phyloP scores from a whole-genome alignment of 2,113 vertebrate species.

The Tychaedon coryphoeus region DNA sequence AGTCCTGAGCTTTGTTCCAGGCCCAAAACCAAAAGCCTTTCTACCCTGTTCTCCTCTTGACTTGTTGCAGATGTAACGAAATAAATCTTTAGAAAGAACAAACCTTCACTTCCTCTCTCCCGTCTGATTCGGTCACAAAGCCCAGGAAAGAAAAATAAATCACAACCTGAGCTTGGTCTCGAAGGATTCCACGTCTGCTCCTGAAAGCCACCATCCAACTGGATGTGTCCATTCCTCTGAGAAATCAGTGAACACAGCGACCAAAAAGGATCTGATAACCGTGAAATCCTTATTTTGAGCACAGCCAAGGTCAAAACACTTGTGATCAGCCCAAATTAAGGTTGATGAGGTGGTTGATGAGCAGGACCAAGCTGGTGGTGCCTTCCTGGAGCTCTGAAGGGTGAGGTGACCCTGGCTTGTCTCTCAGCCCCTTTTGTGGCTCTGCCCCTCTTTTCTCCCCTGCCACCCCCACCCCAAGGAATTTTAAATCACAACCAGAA shows the following conservation, averaged over 20 bases:
- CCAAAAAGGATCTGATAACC: not conserved
- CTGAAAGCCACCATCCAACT: not conserved
- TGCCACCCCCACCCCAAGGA: not conserved
- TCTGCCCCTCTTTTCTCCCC: not conserved
- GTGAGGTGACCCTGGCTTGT: fast-evolving
- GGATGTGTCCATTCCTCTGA: not conserved
- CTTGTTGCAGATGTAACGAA: slow-evolving; percentile 61
- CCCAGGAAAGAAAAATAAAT: slow-evolving; percentile 70
- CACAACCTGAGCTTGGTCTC: not conserved
- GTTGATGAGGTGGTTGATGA: not conserved
- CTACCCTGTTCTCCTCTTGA: slow-evolving; percentile 49
- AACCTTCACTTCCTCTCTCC: slow-evolving; percentile 56
- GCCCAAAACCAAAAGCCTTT: slow-evolving; percentile 63
- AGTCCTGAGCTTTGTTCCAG: slow-evolving; percentile 64
- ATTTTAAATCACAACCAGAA: not conserved
- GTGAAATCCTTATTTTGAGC: not conserved
- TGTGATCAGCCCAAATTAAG: not conserved
- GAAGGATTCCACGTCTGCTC: not conserved
- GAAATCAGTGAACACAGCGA: fast-evolving
- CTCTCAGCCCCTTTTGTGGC: fast-evolving
- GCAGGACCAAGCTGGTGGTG: not conserved
- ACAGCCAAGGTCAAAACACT: not conserved
- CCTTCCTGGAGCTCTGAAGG: not conserved
- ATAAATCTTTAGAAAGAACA: slow-evolving; percentile 64
- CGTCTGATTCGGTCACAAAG: slow-evolving; percentile 17